phyloP scores from a whole-genome alignment of 37 sponge, comb jelly and placozoan species.

The Cliona cf. orientalis region DNA sequence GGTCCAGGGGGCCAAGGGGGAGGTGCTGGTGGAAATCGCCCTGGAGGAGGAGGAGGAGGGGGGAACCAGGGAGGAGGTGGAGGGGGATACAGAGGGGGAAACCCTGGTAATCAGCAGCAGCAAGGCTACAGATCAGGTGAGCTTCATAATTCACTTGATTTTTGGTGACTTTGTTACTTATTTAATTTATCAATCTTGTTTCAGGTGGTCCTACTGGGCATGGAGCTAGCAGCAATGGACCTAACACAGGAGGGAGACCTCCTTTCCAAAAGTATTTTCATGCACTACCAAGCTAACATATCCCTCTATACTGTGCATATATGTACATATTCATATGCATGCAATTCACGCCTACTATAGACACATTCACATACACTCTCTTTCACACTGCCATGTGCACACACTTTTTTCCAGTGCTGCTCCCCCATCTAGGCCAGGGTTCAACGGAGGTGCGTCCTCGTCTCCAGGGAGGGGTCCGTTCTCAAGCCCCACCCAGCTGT shows the following conservation, averaged over 20 bases:
- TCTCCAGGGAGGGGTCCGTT: not conserved
- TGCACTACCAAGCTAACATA: too few relatives aligned
- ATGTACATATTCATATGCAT: too few relatives aligned
- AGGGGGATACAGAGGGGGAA: not conserved
- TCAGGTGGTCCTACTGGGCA: too few relatives aligned
- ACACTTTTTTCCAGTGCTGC: too few relatives aligned
- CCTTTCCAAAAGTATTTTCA: too few relatives aligned
- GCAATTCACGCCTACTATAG: not conserved
- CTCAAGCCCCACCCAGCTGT: not conserved
- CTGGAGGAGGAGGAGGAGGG: constrained; percentile 3
- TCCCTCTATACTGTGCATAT: too few relatives aligned
- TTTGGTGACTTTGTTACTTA: too few relatives aligned
- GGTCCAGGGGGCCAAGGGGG: not conserved
- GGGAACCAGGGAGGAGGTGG: constrained; percentile 13
- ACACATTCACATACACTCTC: not conserved
- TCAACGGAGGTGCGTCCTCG: not conserved
- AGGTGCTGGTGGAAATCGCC: not conserved
- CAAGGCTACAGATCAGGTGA: not conserved
- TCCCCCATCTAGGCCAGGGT: constrained; percentile 36
- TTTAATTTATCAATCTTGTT: too few relatives aligned
- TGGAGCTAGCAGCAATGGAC: not conserved
- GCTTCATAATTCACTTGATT: too few relatives aligned
- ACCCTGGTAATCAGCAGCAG: not conserved
- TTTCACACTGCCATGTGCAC: not conserved
- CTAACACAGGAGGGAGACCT: not conserved